These are phyloP conservation scores for Mormyrus hasselquistii DNA, from an alignment of 2,797 vertebrate species.

Conservation along the genomic window DNA sequence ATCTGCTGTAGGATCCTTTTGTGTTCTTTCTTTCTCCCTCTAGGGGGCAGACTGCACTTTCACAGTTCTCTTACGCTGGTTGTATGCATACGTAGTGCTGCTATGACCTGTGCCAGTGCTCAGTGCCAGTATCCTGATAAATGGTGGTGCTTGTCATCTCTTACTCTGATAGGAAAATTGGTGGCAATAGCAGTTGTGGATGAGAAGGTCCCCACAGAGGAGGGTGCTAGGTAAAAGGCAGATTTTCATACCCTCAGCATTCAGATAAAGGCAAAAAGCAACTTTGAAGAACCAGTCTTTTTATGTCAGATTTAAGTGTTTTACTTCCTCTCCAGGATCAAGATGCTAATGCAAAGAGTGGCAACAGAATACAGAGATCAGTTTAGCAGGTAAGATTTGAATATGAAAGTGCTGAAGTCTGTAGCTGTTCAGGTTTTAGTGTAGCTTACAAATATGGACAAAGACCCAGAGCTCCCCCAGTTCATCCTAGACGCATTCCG, in stretches of 20 bases:
- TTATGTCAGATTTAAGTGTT: not conserved
- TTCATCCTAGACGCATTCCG: not conserved
- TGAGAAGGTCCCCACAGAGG: conserved; percentile 63
- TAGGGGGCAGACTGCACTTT: conserved; percentile 15
- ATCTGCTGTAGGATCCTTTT: not conserved
- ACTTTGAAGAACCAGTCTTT: not conserved
- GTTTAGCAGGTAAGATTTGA: conserved; percentile 69
- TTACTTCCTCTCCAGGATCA: conserved; percentile 58
- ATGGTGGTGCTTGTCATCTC: not conserved
- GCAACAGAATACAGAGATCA: conserved; percentile 70
- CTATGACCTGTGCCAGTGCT: not conserved
- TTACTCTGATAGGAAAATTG: conserved; percentile 72
- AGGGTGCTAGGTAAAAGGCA: conserved; percentile 70
- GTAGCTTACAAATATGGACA: not conserved
- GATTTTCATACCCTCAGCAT: not conserved
- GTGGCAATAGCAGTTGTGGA: conserved; percentile 79
- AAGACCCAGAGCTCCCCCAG: not conserved
- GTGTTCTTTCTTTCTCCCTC: not conserved
- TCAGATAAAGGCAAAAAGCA: not conserved
- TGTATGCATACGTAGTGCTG: not conserved
- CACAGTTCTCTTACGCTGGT: not conserved
- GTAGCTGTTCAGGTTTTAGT: not conserved
- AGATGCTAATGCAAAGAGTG: conserved; percentile 73
- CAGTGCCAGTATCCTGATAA: not conserved
- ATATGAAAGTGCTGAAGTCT: not conserved